phyloP scores from a whole-genome alignment of 2,888 invertebrate species.

The Maniola hyperantus region DNA sequence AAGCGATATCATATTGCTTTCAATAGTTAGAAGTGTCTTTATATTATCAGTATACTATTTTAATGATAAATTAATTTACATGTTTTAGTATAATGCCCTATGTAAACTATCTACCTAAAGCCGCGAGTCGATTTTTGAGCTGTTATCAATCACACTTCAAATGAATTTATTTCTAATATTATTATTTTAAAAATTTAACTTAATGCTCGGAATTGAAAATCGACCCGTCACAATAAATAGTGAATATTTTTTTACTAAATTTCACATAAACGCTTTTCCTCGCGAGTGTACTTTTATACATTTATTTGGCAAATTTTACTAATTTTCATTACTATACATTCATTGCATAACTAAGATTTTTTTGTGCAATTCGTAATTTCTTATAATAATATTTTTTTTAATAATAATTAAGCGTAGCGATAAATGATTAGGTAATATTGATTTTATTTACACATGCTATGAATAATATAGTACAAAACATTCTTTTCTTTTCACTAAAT shows the following conservation, averaged over 20 bases:
- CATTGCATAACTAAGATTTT: conserved; percentile 46
- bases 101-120: conserved; percentile 33
- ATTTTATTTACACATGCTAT: conserved; percentile 40
- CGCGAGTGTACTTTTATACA: conserved; percentile 42
- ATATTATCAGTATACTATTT: conserved; percentile 44
- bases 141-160: conserved; percentile 6
- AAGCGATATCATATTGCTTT: conserved; percentile 74
- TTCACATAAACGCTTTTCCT: conserved; percentile 32
- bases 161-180: conserved; percentile 17
- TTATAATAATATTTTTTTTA: conserved; percentile 35
- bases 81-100: conserved; percentile 29
- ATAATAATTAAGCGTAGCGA: conserved; percentile 59
- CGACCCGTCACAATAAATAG: conserved; percentile 26
- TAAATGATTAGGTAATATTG: conserved; percentile 49
- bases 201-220: conserved; percentile 15
- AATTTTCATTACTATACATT: conserved; percentile 49
- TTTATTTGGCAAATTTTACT: conserved; percentile 51
- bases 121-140: conserved; percentile 30
- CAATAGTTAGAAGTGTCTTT: conserved; percentile 40
- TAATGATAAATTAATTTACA: conserved; percentile 36
- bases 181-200: conserved; percentile 16
- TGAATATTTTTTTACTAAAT: conserved; percentile 31
- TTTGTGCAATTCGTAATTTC: conserved; percentile 53
- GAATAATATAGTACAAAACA: conserved; percentile 65
- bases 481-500: conserved; percentile 55